Evolutionary conservation across 2,888 invertebrate species (phyloP), one percentile per base, ranked within the genome.

Genomic region (Drosophila lacicola): DNA sequence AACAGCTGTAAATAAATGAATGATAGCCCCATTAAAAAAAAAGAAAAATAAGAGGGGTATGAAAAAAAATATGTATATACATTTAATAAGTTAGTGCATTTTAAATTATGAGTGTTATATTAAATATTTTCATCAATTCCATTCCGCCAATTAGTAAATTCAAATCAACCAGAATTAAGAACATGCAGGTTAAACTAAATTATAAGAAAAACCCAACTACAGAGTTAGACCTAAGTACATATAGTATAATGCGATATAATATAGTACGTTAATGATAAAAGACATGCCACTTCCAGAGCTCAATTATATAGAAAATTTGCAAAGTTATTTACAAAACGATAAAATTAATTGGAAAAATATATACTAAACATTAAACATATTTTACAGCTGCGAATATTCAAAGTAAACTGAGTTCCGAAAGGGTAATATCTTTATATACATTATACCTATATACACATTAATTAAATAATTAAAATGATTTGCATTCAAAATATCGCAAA

Each of bases 401-500:
- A 33, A 2, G 13, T 6, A 11, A 33, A 29, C 4, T 10, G 14
- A 55, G 36, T 6, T 10, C 21, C 41, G 17, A 4, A 25, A 17
- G 14, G 8, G 14, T n/a, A n/a, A 6, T 3, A 34, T 25, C 8
- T 14, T 3, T 46, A 19, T 44, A 29, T 34, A 36, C 9, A 21
- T 8, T 25, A 39, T 11, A 8, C 13, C 14, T 33, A 17, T 46
- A 41, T 37, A 6, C 68, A 19, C 11, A 17, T 14, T 44, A 10
- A 17, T 37, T 36, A 21, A 29, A 34, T 13, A 49, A 29, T 29
- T 29, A 29, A 29, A 56, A 34, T 29, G 10, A 50, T 46, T 67
- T 62, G 62, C 67, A 71, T 68, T 58, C 67, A 50, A 53, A 62
- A 55, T 44, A 36, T 57, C 29, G 54, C 55, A 56, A 56, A 29